Percentiles rank a stretch among this genome's conserved stretches.
Evolutionary conservation across 2,888 invertebrate species (phyloP).

Genomic region (Ceraclea dissimilis): DNA sequence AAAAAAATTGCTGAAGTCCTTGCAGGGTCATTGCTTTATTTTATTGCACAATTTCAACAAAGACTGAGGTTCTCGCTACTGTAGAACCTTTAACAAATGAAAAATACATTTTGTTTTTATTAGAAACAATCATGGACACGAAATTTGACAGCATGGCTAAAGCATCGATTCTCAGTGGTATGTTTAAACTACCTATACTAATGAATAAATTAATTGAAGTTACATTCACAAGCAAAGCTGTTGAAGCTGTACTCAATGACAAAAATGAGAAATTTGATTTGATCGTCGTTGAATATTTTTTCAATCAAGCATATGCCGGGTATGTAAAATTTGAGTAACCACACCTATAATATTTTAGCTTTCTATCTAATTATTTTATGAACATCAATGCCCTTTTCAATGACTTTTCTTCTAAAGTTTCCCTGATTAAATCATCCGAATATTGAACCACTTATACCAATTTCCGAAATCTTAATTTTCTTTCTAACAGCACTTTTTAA

Average conservation of each 20-base stretch:
- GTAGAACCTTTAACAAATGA: too few species aligned
- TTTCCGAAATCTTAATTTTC: too few species aligned
- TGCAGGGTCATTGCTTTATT: too few species aligned
- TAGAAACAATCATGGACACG: background rate
- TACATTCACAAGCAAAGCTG: background rate
- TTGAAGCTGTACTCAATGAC: constrained; percentile 12
- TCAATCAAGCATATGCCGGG: constrained; percentile 19
- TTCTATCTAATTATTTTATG: background rate
- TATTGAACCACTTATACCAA: background rate
- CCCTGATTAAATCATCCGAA: too few species aligned
- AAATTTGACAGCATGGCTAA: background rate
- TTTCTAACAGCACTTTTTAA: too few species aligned
- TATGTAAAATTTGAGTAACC: constrained; percentile 3
- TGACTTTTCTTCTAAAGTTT: too few species aligned
- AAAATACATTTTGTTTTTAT: too few species aligned
- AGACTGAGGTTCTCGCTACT: too few species aligned
- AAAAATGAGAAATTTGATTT: constrained; percentile 20
- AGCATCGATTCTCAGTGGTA: background rate
- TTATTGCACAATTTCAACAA: too few species aligned
- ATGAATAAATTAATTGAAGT: background rate
- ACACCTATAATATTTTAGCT: too few species aligned
- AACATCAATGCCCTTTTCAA: too few species aligned
- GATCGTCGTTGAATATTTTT: constrained; percentile 19
- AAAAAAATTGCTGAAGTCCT: too few species aligned
- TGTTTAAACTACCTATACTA: background rate